phyloP scores from a whole-genome alignment of 1,140 invertebrate genomes.

The Micrasema minimum region DNA sequence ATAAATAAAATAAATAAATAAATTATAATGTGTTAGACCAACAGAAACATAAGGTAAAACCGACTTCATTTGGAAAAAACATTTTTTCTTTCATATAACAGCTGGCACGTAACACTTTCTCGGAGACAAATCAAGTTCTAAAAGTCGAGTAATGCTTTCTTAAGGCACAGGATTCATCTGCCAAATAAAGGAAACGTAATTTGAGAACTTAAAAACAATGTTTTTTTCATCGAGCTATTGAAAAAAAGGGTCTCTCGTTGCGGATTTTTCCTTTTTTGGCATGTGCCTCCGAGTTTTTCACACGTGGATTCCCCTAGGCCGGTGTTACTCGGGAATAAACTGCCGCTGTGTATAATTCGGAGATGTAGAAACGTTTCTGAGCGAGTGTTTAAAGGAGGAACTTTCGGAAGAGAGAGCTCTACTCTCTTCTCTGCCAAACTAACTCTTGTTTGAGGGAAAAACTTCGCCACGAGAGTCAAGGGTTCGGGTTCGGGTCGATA shows the following conservation, averaged over 20 bases:
- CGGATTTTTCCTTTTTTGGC: neutral
- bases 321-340: constrained; percentile 13
- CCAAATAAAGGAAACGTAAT: too few relatives aligned
- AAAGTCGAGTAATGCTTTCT: constrained; percentile 22
- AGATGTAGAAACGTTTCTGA: constrained; percentile 13
- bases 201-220: too few relatives aligned
- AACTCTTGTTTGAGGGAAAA: constrained; percentile 27
- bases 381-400: constrained; percentile 23
- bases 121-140: constrained; percentile 29
- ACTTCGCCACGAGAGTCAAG: constrained; percentile 10
- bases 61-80: neutral
- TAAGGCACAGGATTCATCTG: too few relatives aligned
- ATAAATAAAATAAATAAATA: too few relatives aligned
- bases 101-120: constrained; percentile 23
- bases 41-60: neutral
- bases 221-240: too few relatives aligned
- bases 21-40: too few relatives aligned
- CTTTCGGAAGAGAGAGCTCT: constrained; percentile 7
- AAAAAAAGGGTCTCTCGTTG: neutral
- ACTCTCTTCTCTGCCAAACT: constrained; percentile 17
- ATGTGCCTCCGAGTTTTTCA: neutral
- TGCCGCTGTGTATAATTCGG: constrained; percentile 13
- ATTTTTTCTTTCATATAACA: constrained; percentile 5
- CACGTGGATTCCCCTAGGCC: neutral
- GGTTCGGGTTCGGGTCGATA: constrained; percentile 24